A percentile compares a stretch with the other conserved stretches of the same genome.
Conservation (phyloP, 1,140 invertebrate species). For the Sinonovacula constricta region DNA sequence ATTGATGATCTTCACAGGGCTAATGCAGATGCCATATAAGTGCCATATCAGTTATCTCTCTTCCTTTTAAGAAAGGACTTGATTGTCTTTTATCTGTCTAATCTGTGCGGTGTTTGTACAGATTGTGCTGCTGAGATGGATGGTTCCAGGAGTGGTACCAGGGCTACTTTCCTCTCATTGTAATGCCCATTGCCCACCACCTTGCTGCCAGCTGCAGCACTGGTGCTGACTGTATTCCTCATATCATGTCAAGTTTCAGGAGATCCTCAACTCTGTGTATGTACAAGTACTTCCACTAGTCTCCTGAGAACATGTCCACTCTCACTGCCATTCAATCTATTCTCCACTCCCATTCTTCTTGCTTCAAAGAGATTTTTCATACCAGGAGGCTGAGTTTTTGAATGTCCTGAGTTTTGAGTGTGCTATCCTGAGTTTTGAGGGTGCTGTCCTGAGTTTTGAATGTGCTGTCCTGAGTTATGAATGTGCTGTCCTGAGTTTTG, state of each 20-base stretch:
- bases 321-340: conserved; percentile 18
- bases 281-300: conserved; percentile 34
- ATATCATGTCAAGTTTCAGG: too few relatives aligned
- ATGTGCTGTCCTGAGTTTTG: too few relatives aligned
- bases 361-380: conserved; percentile 28
- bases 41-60: too few relatives aligned
- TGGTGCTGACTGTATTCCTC: too few relatives aligned
- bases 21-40: too few relatives aligned
- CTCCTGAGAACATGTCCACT: conserved; percentile 34
- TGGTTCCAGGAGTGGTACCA: not conserved
- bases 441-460: too few relatives aligned
- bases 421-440: too few relatives aligned
- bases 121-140: conserved; percentile 16
- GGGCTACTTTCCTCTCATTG: not conserved
- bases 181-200: conserved; percentile 4
- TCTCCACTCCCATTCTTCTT: not conserved
- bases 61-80: conserved; percentile 21
- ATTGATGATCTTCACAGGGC: too few relatives aligned
- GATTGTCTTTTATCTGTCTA: too few relatives aligned
- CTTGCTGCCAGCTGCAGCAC: conserved; percentile 3
- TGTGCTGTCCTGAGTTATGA: too few relatives aligned
- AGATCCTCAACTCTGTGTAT: too few relatives aligned
- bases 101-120: conserved; percentile 12
- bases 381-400: conserved; percentile 39
- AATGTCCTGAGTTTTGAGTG: too few relatives aligned